phyloP scores from a whole-genome alignment of 2,888 invertebrate genomes.

The Zelleria hepariella region DNA sequence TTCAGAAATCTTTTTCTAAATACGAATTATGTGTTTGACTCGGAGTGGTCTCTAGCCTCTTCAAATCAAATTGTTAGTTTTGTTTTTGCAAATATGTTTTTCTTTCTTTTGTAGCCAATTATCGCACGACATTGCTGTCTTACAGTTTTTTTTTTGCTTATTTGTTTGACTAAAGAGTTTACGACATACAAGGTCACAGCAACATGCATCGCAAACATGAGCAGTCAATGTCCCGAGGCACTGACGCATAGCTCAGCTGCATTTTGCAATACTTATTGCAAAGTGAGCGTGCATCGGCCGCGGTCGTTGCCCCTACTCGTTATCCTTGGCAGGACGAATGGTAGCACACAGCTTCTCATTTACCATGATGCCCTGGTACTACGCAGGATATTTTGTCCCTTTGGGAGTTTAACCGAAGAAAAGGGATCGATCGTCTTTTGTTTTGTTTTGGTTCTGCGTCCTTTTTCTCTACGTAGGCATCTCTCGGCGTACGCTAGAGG shows the following conservation, averaged over 20 bases:
- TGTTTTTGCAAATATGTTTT: no score
- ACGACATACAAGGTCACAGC: background rate
- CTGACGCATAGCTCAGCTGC: background rate
- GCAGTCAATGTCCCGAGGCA: background rate
- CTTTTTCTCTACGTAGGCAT: background rate
- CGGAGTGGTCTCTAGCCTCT: no score
- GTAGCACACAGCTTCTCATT: constrained; percentile 36
- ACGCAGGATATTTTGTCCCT: constrained; percentile 73
- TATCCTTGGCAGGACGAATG: constrained; percentile 66
- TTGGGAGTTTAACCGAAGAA: constrained; percentile 46
- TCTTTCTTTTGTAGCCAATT: no score
- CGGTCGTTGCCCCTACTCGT: constrained; percentile 44
- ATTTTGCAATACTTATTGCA: background rate
- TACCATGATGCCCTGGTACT: constrained; percentile 59
- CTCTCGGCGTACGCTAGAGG: background rate
- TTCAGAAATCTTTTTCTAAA: background rate
- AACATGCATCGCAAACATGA: background rate
- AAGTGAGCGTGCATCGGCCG: constrained; percentile 36
- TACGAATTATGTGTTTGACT: no score
- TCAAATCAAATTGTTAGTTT: no score
- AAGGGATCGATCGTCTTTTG: constrained; percentile 1
- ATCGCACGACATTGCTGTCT: no score
- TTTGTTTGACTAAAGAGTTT: no score
- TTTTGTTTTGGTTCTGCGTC: background rate
- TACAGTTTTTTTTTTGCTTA: no score